Evolutionary conservation across 1,140 invertebrate genomes (phyloP), one percentile per base, ranked within the genome.

Genomic region (Solenopsis fugax): DNA sequence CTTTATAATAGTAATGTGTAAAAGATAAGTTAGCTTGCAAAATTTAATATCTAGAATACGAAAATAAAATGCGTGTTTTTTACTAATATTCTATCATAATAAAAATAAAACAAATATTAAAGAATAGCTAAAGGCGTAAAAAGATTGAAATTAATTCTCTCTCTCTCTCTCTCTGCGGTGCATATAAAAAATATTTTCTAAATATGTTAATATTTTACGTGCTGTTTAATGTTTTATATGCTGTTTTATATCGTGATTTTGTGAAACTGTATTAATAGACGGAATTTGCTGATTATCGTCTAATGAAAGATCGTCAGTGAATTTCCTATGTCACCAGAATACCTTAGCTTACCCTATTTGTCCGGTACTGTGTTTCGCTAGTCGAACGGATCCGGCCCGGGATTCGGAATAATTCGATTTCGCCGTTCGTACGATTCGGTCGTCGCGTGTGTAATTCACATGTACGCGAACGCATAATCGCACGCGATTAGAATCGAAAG

Each of bases 401-500:
- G 67, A 71, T 81, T 81, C 4, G 21, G 64, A 54, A 69, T 81
- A 81, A 81, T 81, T 81, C 37, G 77, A 81, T 81, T 81, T 71
- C 16, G 64, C 21, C 48, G 29, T 37, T 56, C 34, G 64, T 71
- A 48, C 16, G 64, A 52, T 71, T 71, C 48, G 60, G 37, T 56
- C 64, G 65, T 16, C 65, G 37, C 24, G 71, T 37, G 80, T 84
- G 80, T 84, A 84, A 84, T 75, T 73, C 56, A 56, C 80, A 45
- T 73, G 80, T 50, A 60, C 69, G 62, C 62, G 48, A 58, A 67
- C 77, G 69, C 80, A 84, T 84, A 84, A 84, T 84, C 64, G 78
- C 78, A 58, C 69, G 13, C 80, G 80, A 84, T 75, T 82, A 82
- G 80, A 73, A 82, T 58, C 80, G 80, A 73, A 82, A 82, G 78